Percentiles rank a stretch among this genome's conserved stretches.
Evolutionary conservation across 2,797 vertebrate species (phyloP).

Genomic region (Pygocentrus nattereri): DNA sequence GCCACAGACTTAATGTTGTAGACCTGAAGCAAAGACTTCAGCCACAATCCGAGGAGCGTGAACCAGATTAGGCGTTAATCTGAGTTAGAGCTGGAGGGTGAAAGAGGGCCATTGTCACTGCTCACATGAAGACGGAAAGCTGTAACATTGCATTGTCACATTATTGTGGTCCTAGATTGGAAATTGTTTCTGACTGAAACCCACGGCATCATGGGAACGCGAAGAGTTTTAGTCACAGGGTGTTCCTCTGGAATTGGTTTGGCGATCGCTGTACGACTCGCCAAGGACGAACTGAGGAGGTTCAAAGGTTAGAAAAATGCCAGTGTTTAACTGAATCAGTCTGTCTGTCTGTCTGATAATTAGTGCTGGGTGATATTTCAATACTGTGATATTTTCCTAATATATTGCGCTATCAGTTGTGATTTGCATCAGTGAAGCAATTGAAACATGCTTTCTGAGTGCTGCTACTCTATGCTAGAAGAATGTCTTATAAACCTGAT

Average conservation of each 20-base stretch:
- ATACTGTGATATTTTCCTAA: too few species aligned
- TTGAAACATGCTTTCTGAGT: too few species aligned
- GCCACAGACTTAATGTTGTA: not conserved
- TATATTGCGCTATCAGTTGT: too few species aligned
- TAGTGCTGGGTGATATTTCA: not conserved
- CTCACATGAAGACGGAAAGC: not conserved
- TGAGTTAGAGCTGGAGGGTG: not conserved
- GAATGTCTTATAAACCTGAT: too few species aligned
- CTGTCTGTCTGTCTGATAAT: not conserved
- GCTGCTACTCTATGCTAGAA: too few species aligned
- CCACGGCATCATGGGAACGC: constrained; percentile 66
- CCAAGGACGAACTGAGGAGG: constrained; percentile 73
- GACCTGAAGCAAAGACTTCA: not conserved
- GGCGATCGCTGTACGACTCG: constrained; percentile 75
- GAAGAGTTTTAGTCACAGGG: constrained; percentile 74
- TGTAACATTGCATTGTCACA: not conserved
- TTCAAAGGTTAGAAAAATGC: constrained; percentile 73
- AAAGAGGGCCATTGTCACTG: not conserved
- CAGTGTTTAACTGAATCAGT: not conserved
- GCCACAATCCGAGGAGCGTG: not conserved
- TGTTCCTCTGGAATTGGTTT: constrained; percentile 79
- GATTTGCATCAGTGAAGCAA: too few species aligned
- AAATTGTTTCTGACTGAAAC: not conserved
- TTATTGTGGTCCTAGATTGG: not conserved
- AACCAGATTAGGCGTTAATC: constrained; percentile 6